Evolutionary conservation across 64 coral and sea anemone genomes (phyloP), one percentile per base, ranked within the genome.

Genomic region (Orbicella faveolata): DNA sequence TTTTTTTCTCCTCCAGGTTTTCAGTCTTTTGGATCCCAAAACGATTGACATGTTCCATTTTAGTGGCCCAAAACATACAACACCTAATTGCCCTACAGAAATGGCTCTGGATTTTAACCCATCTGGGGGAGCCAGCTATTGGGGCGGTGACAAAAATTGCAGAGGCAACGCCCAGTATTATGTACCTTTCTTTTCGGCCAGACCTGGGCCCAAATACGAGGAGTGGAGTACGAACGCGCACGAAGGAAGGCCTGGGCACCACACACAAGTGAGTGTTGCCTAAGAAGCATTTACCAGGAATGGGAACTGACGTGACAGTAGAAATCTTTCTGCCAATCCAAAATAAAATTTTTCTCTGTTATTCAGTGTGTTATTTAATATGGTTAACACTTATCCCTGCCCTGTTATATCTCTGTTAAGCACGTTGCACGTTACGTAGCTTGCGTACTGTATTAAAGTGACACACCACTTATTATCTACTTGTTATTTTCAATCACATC

Each of bases 211-310:
- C 3, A 94, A 82, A 39, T 88, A 87, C 13, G 93, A 94, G n/a
- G 88, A 94, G 13, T 87, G 88, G 74, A 90, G 73, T n/a, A 72
- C 86, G 17, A 90, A 79, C 30, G 88, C 93, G 0, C 93, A 94
- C 35, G 93, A 94, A 64, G 88, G 79, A 53, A 90, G 79, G 66
- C 93, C 93, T 90, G 93, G 93, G 34, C 93, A 94, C 34, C 93
- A 94, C 75, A 77, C 86, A 9, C 88, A 94, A 76, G 93, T 94
- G 54, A 64, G 78, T n/a, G 19, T 25, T 54, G 52, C 15, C 44
- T 30, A 78, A 57, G 48, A 4, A 41, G 4, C 39, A 41, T 2
- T 41, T 41, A 41, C 4, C 39, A 41, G 2, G 39, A 41, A 41
- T 41, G 39, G 39, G 4, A 41, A 41, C 2, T 41, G 39, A 41